phyloP scores from a whole-genome alignment of 2,113 vertebrate species.

The Callopanchax toddi region DNA sequence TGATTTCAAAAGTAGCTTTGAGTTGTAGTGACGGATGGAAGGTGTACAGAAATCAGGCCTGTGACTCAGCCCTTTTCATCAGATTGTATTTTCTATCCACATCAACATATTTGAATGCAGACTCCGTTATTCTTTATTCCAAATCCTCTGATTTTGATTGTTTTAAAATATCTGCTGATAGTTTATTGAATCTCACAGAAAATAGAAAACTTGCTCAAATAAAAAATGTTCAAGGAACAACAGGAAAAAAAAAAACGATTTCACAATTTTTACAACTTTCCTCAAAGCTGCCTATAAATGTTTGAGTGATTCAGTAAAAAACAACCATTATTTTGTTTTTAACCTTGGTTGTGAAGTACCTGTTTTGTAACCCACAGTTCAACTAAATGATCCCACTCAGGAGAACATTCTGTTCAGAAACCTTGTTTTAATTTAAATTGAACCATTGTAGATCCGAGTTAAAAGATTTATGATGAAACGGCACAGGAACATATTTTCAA shows the following conservation, averaged over 20 bases:
- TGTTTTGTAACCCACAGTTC: constrained; percentile 31
- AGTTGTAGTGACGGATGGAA: constrained; percentile 43
- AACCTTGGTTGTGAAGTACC: constrained; percentile 23
- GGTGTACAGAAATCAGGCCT: constrained; percentile 48
- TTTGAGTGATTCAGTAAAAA: not conserved
- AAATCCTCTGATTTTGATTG: constrained; percentile 2
- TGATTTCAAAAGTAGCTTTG: constrained; percentile 63
- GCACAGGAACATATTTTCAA: not conserved
- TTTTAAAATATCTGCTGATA: constrained; percentile 25
- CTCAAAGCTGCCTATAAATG: constrained; percentile 24
- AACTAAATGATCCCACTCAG: constrained; percentile 24
- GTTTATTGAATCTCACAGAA: not conserved
- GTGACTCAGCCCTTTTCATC: constrained; percentile 31
- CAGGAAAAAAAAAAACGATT: constrained; percentile 15
- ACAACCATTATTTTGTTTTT: constrained; percentile 15
- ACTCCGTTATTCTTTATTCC: constrained; percentile 39
- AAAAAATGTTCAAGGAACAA: constrained; percentile 19
- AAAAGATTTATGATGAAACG: constrained; percentile 23
- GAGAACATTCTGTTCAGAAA: constrained; percentile 23
- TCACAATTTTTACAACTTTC: constrained; percentile 2
- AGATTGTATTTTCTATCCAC: constrained; percentile 4
- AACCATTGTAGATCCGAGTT: constrained; percentile 27
- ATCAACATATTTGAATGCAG: constrained; percentile 6
- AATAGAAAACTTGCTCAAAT: not conserved
- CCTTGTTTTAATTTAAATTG: constrained; percentile 29